These are phyloP conservation scores for Morinoia aosen DNA, from an alignment of 2,888 invertebrate genomes.

Conservation along the genomic window DNA sequence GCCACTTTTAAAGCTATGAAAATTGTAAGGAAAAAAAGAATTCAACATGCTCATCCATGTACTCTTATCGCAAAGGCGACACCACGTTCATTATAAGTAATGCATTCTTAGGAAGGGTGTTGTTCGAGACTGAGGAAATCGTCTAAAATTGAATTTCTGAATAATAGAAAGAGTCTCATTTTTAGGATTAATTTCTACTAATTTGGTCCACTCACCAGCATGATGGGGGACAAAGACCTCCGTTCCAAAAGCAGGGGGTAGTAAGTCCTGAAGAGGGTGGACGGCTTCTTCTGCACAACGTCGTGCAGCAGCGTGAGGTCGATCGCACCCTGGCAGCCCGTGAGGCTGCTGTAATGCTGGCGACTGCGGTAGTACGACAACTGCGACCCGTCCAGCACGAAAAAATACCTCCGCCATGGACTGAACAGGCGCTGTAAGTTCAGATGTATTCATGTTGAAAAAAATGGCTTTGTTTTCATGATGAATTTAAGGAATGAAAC, in stretches of 20 bases:
- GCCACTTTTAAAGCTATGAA: no score
- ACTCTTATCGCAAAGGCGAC: no score
- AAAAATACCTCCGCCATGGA: conserved; percentile 62
- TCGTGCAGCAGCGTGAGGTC: conserved; percentile 59
- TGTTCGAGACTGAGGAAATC: no score
- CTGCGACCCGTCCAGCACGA: conserved; percentile 59
- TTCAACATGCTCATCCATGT: no score
- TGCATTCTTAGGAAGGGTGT: no score
- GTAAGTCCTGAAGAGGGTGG: conserved; percentile 51
- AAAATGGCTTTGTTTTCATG: not conserved
- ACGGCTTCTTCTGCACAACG: conserved; percentile 47
- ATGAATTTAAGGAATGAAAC: not conserved
- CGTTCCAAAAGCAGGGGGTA: conserved; percentile 55
- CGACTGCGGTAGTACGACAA: conserved; percentile 61
- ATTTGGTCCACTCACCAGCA: conserved; percentile 54
- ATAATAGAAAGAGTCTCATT: not conserved
- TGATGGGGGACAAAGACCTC: conserved; percentile 49
- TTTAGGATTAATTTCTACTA: not conserved
- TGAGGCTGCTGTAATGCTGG: conserved; percentile 54
- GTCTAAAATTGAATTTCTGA: no score
- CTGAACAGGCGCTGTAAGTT: conserved; percentile 56
- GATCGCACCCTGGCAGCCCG: conserved; percentile 54
- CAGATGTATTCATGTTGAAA: not conserved
- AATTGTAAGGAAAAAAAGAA: no score
- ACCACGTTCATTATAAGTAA: no score